These are phyloP conservation scores for Scartelaos histophorus DNA, from an alignment of 2,113 vertebrate species.

Conservation along the genomic window DNA sequence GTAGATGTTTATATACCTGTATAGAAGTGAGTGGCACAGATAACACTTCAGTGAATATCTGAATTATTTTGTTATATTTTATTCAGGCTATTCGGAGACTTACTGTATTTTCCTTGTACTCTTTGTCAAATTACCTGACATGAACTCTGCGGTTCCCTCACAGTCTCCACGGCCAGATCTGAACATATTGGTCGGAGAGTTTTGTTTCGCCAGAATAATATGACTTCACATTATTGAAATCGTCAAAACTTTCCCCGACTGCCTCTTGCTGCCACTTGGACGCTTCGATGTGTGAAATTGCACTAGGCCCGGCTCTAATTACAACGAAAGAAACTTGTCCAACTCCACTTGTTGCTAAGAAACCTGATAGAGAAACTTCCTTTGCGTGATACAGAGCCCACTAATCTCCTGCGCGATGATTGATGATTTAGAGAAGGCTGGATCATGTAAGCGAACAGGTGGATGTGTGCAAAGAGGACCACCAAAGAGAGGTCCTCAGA, in stretches of 20 bases:
- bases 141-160: not conserved
- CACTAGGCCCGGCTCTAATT: constrained; percentile 42
- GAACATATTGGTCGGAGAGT: constrained; percentile 30
- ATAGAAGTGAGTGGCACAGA: not conserved
- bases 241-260: constrained; percentile 52
- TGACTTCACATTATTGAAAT: constrained; percentile 36
- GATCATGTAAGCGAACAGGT: constrained; percentile 20
- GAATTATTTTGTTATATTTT: not conserved
- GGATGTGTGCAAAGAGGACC: constrained; percentile 25
- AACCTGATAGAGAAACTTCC: constrained; percentile 12
- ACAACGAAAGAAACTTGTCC: constrained; percentile 32
- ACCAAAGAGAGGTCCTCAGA: constrained; percentile 26
- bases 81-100: not conserved
- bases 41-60: not conserved
- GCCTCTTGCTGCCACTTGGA: constrained; percentile 37
- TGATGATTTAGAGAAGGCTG: constrained; percentile 28
- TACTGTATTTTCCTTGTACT: constrained; percentile 4
- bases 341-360: constrained; percentile 10
- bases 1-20: not conserved
- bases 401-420: constrained; percentile 28
- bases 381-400: constrained; percentile 3
- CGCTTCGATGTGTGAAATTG: constrained; percentile 46
- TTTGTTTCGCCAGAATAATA: constrained; percentile 42
- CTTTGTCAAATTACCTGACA: constrained; percentile 5
- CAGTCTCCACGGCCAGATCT: constrained; percentile 3